Base-by-base conservation (phyloP, 1,140 invertebrate species). In the Cheumatopsyche charites region DNA sequence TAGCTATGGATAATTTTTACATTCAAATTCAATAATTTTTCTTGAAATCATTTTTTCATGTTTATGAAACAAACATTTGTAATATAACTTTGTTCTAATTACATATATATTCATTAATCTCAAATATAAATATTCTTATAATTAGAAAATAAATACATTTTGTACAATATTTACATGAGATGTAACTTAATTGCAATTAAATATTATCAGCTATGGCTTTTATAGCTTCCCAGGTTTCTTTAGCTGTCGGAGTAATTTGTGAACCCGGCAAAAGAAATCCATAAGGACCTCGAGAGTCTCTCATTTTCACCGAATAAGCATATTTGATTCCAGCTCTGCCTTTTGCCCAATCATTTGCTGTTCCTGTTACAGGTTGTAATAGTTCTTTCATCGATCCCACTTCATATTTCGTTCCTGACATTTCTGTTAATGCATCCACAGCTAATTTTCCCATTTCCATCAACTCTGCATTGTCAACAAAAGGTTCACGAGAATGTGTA, bases 191-290 rank as follows among this genome's bases (percentile, higher is more conserved):
- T 12, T 65, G n/a, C 2, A 42, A 42, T 71, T 68, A 77, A 77
- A 85, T 77, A 78, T 85, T 85, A 73, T 86, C 82, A 45, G 87
- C 86, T 77, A 93, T 90, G 19, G 89, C 87, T 84, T 89, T 90
- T 17, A 95, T 83, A n/a, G 88, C 90, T 79, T 91, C 88, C 81
- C 91, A 94, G 1, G 93, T 94, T 81, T 97, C 95, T 62, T 85
- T 82, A 1, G 89, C 91, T 6, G 92, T 90, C 6, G 91, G 86
- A 45, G 90, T 84, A 67, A 97, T 95, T 77, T 92, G 87, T 3
- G 85, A 85, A 9, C 89, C 86, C 6, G 94, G 92, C 42, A 95
- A 83, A 62, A 94, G 79, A 78, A 95, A 97, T 42, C 93, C 94
- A 75, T 89, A 88, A 1, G 82, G 85, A 21, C 92, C 92, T 58